A percentile compares a stretch with the other conserved stretches of the same genome.
Conservation (phyloP, 2,888 invertebrate genomes). For the Chymomyza caudatula region DNA sequence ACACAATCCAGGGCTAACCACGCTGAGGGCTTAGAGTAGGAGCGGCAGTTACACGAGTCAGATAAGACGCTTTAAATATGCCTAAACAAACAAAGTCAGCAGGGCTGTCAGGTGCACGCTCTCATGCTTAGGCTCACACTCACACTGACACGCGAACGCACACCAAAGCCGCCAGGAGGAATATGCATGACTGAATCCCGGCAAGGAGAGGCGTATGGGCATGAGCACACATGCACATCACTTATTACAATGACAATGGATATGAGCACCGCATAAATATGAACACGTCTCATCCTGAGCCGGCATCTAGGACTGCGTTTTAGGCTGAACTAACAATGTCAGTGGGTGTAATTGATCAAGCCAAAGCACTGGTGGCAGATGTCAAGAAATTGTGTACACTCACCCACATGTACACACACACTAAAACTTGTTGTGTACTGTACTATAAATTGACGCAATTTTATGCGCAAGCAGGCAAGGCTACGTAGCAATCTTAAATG, state of each 20-base stretch:
- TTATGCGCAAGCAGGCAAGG: conserved; percentile 9
- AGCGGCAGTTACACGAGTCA: conserved; percentile 49
- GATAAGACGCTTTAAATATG: conserved; percentile 70
- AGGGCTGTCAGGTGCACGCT: conserved; percentile 48
- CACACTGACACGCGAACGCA: conserved; percentile 10
- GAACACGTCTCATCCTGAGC: conserved; percentile 18
- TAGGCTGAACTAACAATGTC: conserved; percentile 38
- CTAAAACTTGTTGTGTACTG: neutral
- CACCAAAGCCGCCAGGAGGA: conserved; percentile 47
- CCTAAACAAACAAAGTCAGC: conserved; percentile 59
- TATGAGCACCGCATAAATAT: conserved; percentile 47
- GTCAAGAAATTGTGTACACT: neutral
- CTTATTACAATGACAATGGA: conserved; percentile 70
- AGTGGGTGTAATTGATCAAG: conserved; percentile 65
- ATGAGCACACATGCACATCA: conserved; percentile 54
- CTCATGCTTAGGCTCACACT: neutral
- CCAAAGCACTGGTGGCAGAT: conserved; percentile 34
- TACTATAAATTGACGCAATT: conserved; percentile 50
- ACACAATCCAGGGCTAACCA: conserved; percentile 45
- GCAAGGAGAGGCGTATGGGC: neutral
- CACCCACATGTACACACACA: conserved; percentile 1
- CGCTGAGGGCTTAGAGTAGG: conserved; percentile 14
- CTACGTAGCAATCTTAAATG: neutral
- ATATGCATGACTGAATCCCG: conserved; percentile 61
- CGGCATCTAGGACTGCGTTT: neutral